Conservation (phyloP, 1,140 invertebrate species). For the Caenorhabditis remanei region DNA sequence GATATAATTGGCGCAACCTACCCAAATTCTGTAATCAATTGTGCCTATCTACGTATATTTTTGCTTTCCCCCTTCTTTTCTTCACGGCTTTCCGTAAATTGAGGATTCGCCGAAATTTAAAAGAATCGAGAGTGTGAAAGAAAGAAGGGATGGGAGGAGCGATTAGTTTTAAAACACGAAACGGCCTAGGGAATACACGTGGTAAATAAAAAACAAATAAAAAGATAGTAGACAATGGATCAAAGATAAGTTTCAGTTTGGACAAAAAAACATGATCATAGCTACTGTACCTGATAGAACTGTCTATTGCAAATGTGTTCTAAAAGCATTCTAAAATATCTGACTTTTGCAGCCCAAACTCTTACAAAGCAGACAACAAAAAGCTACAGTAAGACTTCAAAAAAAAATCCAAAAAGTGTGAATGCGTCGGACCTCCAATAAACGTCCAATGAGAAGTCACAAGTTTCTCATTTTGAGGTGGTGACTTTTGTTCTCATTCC, state of each 20-base stretch:
- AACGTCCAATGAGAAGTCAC: not conserved
- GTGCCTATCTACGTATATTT: constrained; percentile 29
- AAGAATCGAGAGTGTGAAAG: not conserved
- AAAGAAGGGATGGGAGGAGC: not conserved
- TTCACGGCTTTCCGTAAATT: not conserved
- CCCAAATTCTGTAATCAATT: constrained; percentile 43
- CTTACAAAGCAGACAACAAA: not conserved
- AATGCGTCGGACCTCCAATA: too few species aligned
- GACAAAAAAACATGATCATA: not conserved
- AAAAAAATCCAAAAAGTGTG: too few species aligned
- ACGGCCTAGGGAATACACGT: not conserved
- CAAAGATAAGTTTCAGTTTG: not conserved
- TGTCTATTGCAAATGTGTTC: too few species aligned
- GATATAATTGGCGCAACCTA: constrained; percentile 42
- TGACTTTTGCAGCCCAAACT: not conserved
- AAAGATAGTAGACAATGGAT: not conserved
- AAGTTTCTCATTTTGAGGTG: not conserved
- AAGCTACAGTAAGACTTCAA: not conserved
- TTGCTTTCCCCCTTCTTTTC: not conserved
- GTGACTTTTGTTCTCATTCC: not conserved
- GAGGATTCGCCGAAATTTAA: constrained; percentile 42
- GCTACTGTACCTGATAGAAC: too few species aligned
- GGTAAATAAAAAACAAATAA: not conserved
- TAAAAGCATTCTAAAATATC: not conserved
- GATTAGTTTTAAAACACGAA: constrained; percentile 19